These are phyloP conservation scores for Heteractis magnifica DNA, from an alignment of 92 coral and sea anemone species.

Conservation along the genomic window DNA sequence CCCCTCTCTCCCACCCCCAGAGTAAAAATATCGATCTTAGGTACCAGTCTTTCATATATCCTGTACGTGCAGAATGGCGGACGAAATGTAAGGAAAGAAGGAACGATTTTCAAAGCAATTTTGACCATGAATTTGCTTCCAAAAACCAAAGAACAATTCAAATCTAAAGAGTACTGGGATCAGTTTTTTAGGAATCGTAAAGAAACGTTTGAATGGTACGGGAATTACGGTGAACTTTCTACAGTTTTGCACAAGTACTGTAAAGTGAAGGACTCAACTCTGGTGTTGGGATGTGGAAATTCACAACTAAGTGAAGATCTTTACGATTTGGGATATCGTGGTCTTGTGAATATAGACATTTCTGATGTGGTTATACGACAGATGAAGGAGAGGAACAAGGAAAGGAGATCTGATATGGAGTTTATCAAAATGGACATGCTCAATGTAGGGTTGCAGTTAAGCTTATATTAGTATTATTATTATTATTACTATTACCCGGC, in stretches of 20 bases:
- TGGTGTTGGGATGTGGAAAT: slow-evolving; percentile 58
- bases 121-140: slow-evolving; percentile 56
- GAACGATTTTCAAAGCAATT: background rate
- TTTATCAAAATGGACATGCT: slow-evolving; percentile 63
- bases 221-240: slow-evolving; percentile 62
- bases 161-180: slow-evolving; percentile 67
- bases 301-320: slow-evolving; percentile 74
- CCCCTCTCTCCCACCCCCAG: no score
- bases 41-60: background rate
- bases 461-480: background rate
- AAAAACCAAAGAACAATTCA: slow-evolving; percentile 49
- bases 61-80: slow-evolving; percentile 40
- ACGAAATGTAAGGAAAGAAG: background rate
- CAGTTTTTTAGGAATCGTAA: slow-evolving; percentile 53
- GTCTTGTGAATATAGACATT: slow-evolving; percentile 68
- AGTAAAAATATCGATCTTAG: background rate
- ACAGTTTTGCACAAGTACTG: slow-evolving; percentile 77
- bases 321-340: slow-evolving; percentile 79
- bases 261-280: slow-evolving; percentile 58
- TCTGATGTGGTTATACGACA: slow-evolving; percentile 62
- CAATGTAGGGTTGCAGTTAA: slow-evolving; percentile 18
- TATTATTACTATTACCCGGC: no score
- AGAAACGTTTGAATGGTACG: slow-evolving; percentile 62
- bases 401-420: slow-evolving; percentile 59
- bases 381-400: slow-evolving; percentile 66